These are phyloP conservation scores for Lepidothrix coronata DNA, from an alignment of 2,113 vertebrate genomes.

Conservation along the genomic window DNA sequence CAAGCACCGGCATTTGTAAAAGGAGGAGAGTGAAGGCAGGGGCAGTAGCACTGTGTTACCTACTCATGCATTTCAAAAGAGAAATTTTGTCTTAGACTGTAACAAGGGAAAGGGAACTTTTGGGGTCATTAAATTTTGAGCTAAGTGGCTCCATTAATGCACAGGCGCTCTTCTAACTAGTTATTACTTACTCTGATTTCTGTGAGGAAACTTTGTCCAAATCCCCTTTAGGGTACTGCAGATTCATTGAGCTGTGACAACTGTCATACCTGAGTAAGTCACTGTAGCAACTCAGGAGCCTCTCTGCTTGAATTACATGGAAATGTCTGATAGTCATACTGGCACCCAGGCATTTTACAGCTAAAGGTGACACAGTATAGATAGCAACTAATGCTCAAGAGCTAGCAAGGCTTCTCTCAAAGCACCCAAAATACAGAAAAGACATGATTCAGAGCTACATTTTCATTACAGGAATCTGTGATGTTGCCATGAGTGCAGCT, in stretches of 20 bases:
- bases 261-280: neutral
- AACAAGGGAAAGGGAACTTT: neutral
- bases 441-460: neutral
- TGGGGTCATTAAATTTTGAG: neutral
- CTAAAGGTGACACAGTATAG: neutral
- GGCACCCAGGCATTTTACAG: neutral
- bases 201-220: neutral
- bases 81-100: neutral
- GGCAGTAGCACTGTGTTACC: accelerated
- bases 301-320: neutral
- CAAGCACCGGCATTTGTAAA: neutral
- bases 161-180: neutral
- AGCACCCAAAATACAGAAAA: neutral
- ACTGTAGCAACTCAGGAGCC: neutral
- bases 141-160: neutral
- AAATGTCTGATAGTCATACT: neutral
- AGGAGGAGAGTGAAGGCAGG: neutral
- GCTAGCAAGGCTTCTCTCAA: neutral
- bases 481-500: neutral
- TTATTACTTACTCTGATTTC: neutral
- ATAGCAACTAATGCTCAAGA: neutral
- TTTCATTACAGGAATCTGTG: neutral
- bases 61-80: neutral
- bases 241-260: neutral
- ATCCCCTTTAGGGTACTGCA: neutral